A percentile compares a stretch with the other conserved stretches of the same genome.
phyloP scores from a whole-genome alignment of 2,797 vertebrate genomes.

The Botia almorhae region DNA sequence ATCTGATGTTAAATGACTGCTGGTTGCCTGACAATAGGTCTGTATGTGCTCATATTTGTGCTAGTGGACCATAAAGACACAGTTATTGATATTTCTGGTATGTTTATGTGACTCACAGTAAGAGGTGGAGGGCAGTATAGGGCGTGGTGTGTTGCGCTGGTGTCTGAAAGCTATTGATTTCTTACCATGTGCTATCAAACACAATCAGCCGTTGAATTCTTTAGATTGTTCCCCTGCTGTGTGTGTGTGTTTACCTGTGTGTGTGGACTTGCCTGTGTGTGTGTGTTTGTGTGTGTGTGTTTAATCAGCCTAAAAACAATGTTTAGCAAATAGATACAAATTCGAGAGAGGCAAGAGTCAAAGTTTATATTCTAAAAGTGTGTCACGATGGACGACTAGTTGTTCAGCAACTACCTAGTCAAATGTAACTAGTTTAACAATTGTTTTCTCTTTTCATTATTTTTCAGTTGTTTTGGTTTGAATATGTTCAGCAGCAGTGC shows the following conservation, averaged over 20 bases:
- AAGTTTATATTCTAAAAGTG: neutral
- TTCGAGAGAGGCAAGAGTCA: neutral
- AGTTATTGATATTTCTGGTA: slow-evolving; percentile 2
- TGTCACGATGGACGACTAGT: neutral
- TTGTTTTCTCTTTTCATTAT: neutral
- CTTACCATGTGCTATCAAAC: slow-evolving; percentile 69
- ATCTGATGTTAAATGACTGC: neutral
- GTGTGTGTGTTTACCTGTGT: neutral
- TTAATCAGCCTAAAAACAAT: slow-evolving; percentile 30
- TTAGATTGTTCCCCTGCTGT: slow-evolving; percentile 52
- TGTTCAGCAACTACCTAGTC: neutral
- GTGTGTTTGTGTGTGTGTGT: slow-evolving; percentile 15
- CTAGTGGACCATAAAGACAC: neutral
- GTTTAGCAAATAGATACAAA: slow-evolving; percentile 13
- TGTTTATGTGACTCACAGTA: slow-evolving; percentile 26
- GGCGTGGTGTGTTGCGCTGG: slow-evolving; percentile 35
- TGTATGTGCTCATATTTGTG: neutral
- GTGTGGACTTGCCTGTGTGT: slow-evolving; percentile 9
- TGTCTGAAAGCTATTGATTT: slow-evolving; percentile 66
- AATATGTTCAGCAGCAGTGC: neutral
- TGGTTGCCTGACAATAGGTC: neutral
- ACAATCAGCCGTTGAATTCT: slow-evolving; percentile 71
- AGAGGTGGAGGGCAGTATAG: neutral
- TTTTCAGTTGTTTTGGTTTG: neutral
- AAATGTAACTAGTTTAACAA: neutral